Evolutionary conservation across 2,113 vertebrate species (phyloP), one percentile per base, ranked within the genome.

Genomic region (Lanius collurio): DNA sequence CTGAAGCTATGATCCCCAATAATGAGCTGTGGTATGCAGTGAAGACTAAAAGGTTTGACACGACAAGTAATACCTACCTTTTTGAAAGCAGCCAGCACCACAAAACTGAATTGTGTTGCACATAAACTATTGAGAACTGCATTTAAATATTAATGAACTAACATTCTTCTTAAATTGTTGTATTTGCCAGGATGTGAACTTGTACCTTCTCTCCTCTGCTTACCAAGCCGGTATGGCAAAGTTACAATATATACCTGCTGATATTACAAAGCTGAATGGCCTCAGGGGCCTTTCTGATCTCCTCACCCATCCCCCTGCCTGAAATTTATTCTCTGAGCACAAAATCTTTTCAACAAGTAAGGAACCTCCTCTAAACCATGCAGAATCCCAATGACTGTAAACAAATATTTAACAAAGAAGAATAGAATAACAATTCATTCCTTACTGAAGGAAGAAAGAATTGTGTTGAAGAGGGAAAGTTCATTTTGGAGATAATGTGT

Each of bases 31-130:
- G 78, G 76, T 86, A 70, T 94, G 75, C 94, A 94, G 56, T 50
- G 65, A 84, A 79, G 89, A 90, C 91, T 96, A 95, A 96, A 95
- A 92, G 83, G 68, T 95, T 96, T 97, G 93, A 94, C 95, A 96
- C 28, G 2, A 77, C 14, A 12, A 83, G 91, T 81, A 95, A 95
- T 96, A 91, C 62, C 88, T 70, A 49, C 37, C 60, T 69, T 70
- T 62, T 80, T 75, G 77, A 91, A 94, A 87, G 88, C 70, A 94
- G 82, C 90, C 77, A 87, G 67, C 69, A 83, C 46, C 52, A 89
- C 80, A 74, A 39, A 92, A 41, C 44, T 89, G 80, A 95, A 85
- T 59, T 93, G 62, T 83, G 68, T 92, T 75, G 73, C 89, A 62
- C 86, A 80, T 87, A 71, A 96, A 91, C 77, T 94, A 83, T 90